Percentiles rank a stretch among this genome's conserved stretches.
Evolutionary conservation across 92 coral and sea anemone species (phyloP).

Genomic region (Umimayanthus chanpuru): DNA sequence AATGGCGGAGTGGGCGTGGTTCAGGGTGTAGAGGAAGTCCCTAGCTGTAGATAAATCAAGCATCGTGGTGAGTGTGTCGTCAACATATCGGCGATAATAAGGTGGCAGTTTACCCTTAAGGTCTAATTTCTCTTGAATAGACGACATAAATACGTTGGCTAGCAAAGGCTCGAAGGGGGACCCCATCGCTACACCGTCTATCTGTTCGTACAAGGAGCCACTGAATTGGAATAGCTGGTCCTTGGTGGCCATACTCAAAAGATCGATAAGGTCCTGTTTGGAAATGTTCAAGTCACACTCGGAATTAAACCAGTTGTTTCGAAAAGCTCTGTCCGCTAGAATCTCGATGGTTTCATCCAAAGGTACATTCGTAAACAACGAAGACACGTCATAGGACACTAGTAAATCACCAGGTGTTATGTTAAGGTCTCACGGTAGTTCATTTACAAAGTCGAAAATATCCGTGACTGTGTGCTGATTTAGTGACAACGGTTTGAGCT

Average conservation of each 20-base stretch:
- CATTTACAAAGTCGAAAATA: slow-evolving; percentile 41
- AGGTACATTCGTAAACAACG: not conserved
- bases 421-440: slow-evolving; percentile 23
- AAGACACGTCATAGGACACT: slow-evolving; percentile 8
- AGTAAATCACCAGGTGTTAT: slow-evolving; percentile 12
- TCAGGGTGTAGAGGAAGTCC: slow-evolving; percentile 45
- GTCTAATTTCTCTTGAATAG: slow-evolving; percentile 25
- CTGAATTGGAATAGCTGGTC: not conserved
- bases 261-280: not conserved
- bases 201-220: slow-evolving; percentile 19
- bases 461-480: slow-evolving; percentile 52
- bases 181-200: slow-evolving; percentile 37
- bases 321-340: slow-evolving; percentile 29
- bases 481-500: slow-evolving; percentile 55
- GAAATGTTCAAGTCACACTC: slow-evolving; percentile 4
- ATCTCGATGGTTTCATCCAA: too few species aligned
- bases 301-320: slow-evolving; percentile 24
- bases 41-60: slow-evolving; percentile 16
- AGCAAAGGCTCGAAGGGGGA: slow-evolving; percentile 14
- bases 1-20: slow-evolving; percentile 40
- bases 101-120: slow-evolving; percentile 2
- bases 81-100: slow-evolving; percentile 21
- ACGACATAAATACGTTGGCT: slow-evolving; percentile 29
- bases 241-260: slow-evolving; percentile 11
- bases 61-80: slow-evolving; percentile 35